Conservation (phyloP, 2,888 invertebrate species). For the Ernsta delagoae region DNA sequence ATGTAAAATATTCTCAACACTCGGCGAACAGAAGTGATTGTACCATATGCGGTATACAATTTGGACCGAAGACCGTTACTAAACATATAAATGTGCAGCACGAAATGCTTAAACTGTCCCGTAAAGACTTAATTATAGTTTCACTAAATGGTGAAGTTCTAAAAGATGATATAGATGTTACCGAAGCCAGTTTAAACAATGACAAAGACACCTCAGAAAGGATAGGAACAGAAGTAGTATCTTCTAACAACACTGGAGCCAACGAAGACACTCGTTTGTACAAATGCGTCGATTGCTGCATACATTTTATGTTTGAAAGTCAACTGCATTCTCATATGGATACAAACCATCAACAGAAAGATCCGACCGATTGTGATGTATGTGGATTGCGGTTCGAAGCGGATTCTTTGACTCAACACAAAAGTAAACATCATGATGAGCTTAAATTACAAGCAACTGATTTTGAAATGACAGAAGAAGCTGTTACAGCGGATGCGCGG, state of each 20-base stretch:
- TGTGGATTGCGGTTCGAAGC: not conserved
- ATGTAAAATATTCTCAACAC: not conserved
- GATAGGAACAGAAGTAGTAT: not conserved
- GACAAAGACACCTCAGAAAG: not conserved
- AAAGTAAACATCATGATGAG: not conserved
- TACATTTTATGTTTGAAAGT: not conserved
- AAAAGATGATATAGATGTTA: not conserved
- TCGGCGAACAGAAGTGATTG: not conserved
- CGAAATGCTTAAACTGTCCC: not conserved
- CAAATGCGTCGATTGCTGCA: not conserved
- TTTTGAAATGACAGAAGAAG: not conserved
- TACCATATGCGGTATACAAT: not conserved
- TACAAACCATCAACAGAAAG: not conserved
- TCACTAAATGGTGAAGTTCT: not conserved
- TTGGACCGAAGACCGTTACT: not conserved
- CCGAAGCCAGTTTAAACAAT: not conserved
- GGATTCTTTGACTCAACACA: not conserved
- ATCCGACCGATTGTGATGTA: not conserved
- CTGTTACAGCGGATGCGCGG: not conserved
- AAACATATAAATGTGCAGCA: slow-evolving; percentile 1
- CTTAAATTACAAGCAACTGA: not conserved
- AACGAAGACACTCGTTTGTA: not conserved
- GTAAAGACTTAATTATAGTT: not conserved
- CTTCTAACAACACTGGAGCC: not conserved
- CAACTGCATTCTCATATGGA: not conserved